Base-by-base conservation (phyloP, 2,113 vertebrate species). In the Columbina picui region DNA sequence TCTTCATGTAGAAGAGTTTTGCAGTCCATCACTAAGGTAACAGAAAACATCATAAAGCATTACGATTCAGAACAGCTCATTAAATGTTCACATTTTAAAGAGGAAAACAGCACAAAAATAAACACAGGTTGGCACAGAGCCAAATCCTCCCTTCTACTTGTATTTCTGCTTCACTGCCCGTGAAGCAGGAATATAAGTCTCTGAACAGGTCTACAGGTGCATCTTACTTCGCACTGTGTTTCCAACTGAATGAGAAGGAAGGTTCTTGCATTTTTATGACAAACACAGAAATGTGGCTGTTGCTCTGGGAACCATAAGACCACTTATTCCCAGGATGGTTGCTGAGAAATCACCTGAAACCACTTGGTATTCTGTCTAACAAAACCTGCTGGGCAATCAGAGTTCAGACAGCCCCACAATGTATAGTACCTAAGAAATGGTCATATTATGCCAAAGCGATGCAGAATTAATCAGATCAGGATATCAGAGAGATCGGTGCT, bases 261-360 rank as follows among this genome's bases (percentile, higher is more conserved):
- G 7, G 29, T 4, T 53, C 29, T 59, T 16, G 3, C 47, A 36
- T 45, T 89, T 87, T 64, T 50, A 57, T 57, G 50, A 80, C 9
- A 39, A 83, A 90, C 30, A 79, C 6, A 4, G 39, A 73, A 83
- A 74, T 43, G 19, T 14, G 29, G 38, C 38, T 79, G 61, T 45
- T 89, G 38, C 53, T 91, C 45, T 65, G 81, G 59, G 63, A 93
- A 85, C 45, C 8, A 0, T 52, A 77, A 83, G 12, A 64, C 39
- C 34, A 65, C 38, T 80, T 80, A 84, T 75, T 76, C 47, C 79
- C 79, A 68, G 38, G 60, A 74, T 11, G 11, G 52, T 47, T 95
- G 43, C 55, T 81, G 60, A 92, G 90, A 86, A 95, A 95, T 92
- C 67, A 88, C 79, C 34, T 80, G 67, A 74, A 96, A 78, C 34